Evolutionary conservation across 2,797 vertebrate genomes (phyloP), one percentile per base, ranked within the genome.

Genomic region (Pteropus rufus): DNA sequence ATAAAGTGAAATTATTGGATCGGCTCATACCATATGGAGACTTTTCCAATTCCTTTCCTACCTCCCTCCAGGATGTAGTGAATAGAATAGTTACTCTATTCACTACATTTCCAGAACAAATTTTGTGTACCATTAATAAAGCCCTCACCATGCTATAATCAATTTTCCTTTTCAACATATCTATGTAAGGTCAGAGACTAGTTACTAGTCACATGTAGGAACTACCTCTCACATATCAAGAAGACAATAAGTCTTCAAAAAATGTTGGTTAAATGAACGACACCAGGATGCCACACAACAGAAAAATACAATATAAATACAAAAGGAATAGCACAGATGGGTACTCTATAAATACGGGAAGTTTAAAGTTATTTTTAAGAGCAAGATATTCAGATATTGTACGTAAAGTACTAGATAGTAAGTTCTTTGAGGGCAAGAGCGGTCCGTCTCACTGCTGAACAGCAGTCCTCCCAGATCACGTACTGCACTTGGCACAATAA

Each of bases 401-500:
- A n/a, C 62, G 7, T 56, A 19, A 64, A 64, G 77, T 23, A 1
- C 18, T 41, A 75, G 36, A 41, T 0, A 1, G 10, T 14, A 34
- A 34, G 44, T 52, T 79, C 23, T 62, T 31, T 7, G 62, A 69
- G 44, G 46, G 11, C 14, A 49, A 46, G 24, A 54, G 36, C 10
- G 23, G 3, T 58, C 10, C 26, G 8, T 14, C 29, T n/a, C 21
- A 16, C 29, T 21, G 24, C 2, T 4, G 3, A 14, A 16, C 5
- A 5, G 23, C 0, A 7, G 14, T 4, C 36, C 36, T 8, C 36
- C 10, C 10, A 10, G n/a, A n/a, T 5, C 31, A 9, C 1, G 6
- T 8, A 31, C n/a, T 24, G 10, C 16, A 7, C 12, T 39, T 29
- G 1, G 2, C 10, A 58, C 18, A 39, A 14, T 2, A 21, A 29